These are phyloP conservation scores for Drosophila falleni DNA, from an alignment of 2,888 invertebrate genomes.

Conservation along the genomic window DNA sequence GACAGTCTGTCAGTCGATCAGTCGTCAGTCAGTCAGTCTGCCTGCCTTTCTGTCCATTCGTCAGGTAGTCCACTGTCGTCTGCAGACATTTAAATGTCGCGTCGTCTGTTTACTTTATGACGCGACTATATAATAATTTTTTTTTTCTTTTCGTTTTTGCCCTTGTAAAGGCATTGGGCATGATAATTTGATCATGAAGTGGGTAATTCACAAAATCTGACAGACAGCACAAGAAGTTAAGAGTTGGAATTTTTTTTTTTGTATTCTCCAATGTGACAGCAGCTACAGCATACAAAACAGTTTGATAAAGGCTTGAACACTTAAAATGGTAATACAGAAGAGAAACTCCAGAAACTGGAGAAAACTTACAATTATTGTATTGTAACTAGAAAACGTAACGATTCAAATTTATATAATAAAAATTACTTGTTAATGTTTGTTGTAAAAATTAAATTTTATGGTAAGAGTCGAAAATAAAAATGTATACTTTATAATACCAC, in stretches of 20 bases:
- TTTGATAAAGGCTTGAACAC: slow-evolving; percentile 18
- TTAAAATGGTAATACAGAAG: not conserved
- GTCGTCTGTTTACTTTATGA: slow-evolving; percentile 58
- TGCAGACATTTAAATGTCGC: slow-evolving; percentile 63
- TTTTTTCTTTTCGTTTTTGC: slow-evolving; percentile 7
- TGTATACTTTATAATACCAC: not conserved
- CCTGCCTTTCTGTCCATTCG: slow-evolving; percentile 13
- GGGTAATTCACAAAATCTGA: slow-evolving; percentile 33
- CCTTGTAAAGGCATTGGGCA: slow-evolving; percentile 34
- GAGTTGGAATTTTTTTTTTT: slow-evolving; percentile 4
- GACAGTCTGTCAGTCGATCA: slow-evolving; percentile 23
- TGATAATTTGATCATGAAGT: slow-evolving; percentile 40
- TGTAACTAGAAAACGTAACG: not conserved
- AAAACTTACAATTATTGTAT: slow-evolving; percentile 3
- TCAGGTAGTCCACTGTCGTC: slow-evolving; percentile 25
- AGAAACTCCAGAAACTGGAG: slow-evolving; percentile 5
- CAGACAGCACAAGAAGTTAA: slow-evolving; percentile 20
- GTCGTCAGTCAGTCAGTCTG: slow-evolving; percentile 10
- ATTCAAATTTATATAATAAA: no score
- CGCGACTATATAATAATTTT: slow-evolving; percentile 5
- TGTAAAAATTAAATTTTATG: not conserved
- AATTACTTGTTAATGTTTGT: not conserved
- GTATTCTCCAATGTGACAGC: slow-evolving; percentile 9
- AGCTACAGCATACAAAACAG: slow-evolving; percentile 12
- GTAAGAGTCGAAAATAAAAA: not conserved